phyloP scores from a whole-genome alignment of 2,113 vertebrate species.

The Aythya baeri region DNA sequence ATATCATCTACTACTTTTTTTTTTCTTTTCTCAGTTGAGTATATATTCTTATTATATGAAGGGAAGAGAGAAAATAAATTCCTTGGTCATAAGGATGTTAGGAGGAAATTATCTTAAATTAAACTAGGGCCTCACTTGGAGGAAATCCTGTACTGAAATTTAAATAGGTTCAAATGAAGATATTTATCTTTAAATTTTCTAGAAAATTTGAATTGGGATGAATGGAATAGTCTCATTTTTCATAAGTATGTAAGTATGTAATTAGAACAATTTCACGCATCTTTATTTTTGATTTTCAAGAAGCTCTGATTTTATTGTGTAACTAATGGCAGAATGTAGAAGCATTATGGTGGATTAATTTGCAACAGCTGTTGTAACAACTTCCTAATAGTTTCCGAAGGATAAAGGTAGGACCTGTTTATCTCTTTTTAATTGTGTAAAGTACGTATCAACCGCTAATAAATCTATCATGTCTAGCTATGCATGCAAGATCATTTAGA shows the following conservation, averaged over 20 bases:
- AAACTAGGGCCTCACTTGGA: not conserved
- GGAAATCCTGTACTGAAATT: not conserved
- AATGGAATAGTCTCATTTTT: conserved; percentile 6
- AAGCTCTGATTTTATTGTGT: conserved; percentile 29
- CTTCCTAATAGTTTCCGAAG: conserved; percentile 51
- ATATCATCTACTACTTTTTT: not conserved
- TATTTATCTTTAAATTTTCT: conserved; percentile 20
- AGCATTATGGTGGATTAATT: conserved; percentile 64
- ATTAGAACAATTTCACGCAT: conserved; percentile 52
- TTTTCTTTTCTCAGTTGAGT: not conserved
- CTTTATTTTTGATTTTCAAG: conserved; percentile 57
- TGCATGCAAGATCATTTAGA: not conserved
- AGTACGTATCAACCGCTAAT: conserved; percentile 9
- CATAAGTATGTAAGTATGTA: conserved; percentile 14
- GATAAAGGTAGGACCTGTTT: conserved; percentile 51
- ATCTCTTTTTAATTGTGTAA: conserved; percentile 50
- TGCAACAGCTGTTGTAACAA: conserved; percentile 56
- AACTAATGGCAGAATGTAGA: conserved; percentile 45
- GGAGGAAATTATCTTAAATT: not conserved
- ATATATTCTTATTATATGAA: not conserved
- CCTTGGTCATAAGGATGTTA: not conserved
- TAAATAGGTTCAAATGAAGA: not conserved
- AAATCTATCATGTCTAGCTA: not conserved
- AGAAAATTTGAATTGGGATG: not conserved
- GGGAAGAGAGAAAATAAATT: not conserved